Percentiles rank a stretch among this genome's conserved stretches.
These are phyloP conservation scores for Puma concolor DNA, from an alignment of 2,113 vertebrate genomes.

Conservation along the genomic window DNA sequence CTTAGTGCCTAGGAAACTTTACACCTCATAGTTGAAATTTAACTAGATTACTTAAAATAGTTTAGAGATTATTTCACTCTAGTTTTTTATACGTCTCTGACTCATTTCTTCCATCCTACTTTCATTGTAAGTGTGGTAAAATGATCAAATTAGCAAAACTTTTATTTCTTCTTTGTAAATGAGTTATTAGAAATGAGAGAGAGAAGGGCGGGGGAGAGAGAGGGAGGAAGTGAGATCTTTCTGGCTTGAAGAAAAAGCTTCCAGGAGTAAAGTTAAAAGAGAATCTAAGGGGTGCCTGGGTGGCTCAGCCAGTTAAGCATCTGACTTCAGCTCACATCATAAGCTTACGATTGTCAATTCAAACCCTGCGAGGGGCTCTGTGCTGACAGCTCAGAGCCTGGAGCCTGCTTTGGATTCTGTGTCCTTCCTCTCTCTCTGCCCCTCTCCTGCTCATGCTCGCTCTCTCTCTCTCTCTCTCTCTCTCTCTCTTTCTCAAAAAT, in stretches of 20 bases:
- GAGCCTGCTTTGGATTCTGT: too few species aligned
- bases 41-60: not conserved
- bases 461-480: too few species aligned
- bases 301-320: too few species aligned
- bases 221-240: not conserved
- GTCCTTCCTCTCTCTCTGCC: too few species aligned
- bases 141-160: not conserved
- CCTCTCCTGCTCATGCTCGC: too few species aligned
- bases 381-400: too few species aligned
- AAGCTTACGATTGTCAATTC: too few species aligned
- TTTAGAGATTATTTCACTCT: not conserved
- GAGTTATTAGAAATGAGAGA: not conserved
- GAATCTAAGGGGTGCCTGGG: not conserved
- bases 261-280: not conserved
- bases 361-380: too few species aligned
- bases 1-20: not conserved
- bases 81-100: not conserved
- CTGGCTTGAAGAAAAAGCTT: not conserved
- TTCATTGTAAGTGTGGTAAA: not conserved
- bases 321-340: too few species aligned
- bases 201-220: not conserved
- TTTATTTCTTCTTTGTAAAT: not conserved
- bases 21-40: not conserved
- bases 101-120: not conserved
- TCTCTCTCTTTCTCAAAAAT: too few species aligned